phyloP scores from a whole-genome alignment of 2,888 invertebrate species.

The Caenorhabditis zanzibari region DNA sequence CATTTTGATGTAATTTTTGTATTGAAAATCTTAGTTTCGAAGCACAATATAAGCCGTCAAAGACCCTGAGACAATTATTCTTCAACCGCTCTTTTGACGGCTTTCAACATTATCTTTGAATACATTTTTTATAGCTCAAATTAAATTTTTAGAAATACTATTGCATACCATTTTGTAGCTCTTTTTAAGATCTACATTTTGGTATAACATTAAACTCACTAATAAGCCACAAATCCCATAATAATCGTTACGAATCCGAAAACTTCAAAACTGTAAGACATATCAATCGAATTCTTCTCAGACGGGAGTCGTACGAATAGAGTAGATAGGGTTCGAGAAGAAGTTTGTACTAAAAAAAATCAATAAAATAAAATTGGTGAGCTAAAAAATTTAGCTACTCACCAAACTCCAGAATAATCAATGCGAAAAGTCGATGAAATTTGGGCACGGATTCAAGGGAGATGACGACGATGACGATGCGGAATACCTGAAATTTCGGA shows the following conservation, averaged over 20 bases:
- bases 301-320: constrained; percentile 34
- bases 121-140: too few species aligned
- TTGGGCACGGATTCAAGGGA: constrained; percentile 47
- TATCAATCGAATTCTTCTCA: constrained; percentile 13
- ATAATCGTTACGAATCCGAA: constrained; percentile 34
- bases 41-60: too few species aligned
- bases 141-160: too few species aligned
- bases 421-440: constrained; percentile 35
- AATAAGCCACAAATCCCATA: constrained; percentile 27
- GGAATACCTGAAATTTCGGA: constrained; percentile 41
- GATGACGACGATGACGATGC: constrained; percentile 15
- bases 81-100: too few species aligned
- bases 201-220: constrained; percentile 3
- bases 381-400: not conserved
- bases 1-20: too few species aligned
- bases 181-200: too few species aligned
- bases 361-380: too few species aligned
- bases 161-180: too few species aligned
- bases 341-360: constrained; percentile 10
- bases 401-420: constrained; percentile 38
- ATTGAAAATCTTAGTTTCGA: too few species aligned
- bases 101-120: too few species aligned
- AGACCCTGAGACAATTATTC: too few species aligned
- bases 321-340: not conserved
- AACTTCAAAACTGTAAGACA: constrained; percentile 32